Percentiles rank a stretch among this genome's conserved stretches.
phyloP scores from a whole-genome alignment of 53 echinoderm and acorn worm genomes.

The Antedon mediterranea region DNA sequence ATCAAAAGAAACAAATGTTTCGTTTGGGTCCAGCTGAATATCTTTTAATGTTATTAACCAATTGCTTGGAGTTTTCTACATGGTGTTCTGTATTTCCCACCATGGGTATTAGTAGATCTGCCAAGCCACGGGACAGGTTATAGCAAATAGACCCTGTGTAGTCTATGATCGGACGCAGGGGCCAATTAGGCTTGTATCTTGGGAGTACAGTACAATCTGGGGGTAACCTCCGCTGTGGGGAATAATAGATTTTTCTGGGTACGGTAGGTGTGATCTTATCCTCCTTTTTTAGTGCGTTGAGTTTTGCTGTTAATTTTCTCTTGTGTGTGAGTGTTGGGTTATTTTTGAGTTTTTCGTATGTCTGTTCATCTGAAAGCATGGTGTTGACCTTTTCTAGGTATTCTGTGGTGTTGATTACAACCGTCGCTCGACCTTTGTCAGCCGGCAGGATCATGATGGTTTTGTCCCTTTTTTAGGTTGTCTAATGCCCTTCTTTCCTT shows the following conservation, averaged over 20 bases:
- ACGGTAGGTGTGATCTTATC: too few species aligned
- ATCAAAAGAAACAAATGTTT: constrained; percentile 1
- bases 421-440: too few species aligned
- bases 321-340: too few species aligned
- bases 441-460: too few species aligned
- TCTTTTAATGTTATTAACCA: constrained; percentile 1
- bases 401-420: too few species aligned
- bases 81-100: constrained; percentile 1
- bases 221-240: constrained; percentile 1
- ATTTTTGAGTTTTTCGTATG: too few species aligned
- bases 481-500: too few species aligned
- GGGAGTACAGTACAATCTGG: constrained; percentile 1
- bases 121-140: neutral
- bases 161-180: constrained; percentile 2
- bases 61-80: constrained; percentile 6
- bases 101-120: constrained; percentile 5
- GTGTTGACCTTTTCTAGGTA: too few species aligned
- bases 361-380: too few species aligned
- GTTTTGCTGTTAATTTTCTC: too few species aligned
- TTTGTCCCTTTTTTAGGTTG: too few species aligned
- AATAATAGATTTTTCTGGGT: neutral
- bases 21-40: neutral
- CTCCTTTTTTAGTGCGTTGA: too few species aligned
- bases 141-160: constrained; percentile 7
- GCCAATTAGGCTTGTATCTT: neutral